Conservation (phyloP, 2,888 invertebrate genomes). For the Myathropa florea region DNA sequence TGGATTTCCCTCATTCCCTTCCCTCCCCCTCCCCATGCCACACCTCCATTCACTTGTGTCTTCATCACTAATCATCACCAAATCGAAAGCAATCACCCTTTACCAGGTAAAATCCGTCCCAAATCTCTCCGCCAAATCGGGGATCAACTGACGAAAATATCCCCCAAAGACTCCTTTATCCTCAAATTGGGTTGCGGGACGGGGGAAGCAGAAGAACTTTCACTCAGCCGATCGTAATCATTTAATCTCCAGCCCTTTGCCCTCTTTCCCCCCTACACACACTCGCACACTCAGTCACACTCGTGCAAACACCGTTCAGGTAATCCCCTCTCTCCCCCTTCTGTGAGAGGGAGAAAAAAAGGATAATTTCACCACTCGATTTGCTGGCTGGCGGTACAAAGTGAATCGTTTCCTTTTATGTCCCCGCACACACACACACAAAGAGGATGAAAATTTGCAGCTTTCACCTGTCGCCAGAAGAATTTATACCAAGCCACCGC, state of each 20-base stretch:
- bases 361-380: slow-evolving; percentile 69
- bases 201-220: neutral
- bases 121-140: neutral
- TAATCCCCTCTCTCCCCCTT: slow-evolving; percentile 41
- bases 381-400: slow-evolving; percentile 59
- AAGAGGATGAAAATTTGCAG: slow-evolving; percentile 60
- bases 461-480: slow-evolving; percentile 65
- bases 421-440: neutral
- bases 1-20: no score
- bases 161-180: neutral
- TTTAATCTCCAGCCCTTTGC: slow-evolving; percentile 43
- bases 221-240: slow-evolving; percentile 54
- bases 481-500: slow-evolving; percentile 47
- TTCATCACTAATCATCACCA: neutral
- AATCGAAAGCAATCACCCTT: neutral
- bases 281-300: neutral
- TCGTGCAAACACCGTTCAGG: slow-evolving; percentile 45
- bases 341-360: slow-evolving; percentile 1
- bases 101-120: neutral
- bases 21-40: no score
- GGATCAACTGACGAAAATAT: neutral
- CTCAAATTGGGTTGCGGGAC: neutral
- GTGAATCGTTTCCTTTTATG: slow-evolving; percentile 66
- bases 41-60: neutral
- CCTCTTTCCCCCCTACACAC: neutral